Percentiles rank a stretch among this genome's conserved stretches.
These are phyloP conservation scores for Lampris incognitus DNA, from an alignment of 2,113 vertebrate species.

Conservation along the genomic window DNA sequence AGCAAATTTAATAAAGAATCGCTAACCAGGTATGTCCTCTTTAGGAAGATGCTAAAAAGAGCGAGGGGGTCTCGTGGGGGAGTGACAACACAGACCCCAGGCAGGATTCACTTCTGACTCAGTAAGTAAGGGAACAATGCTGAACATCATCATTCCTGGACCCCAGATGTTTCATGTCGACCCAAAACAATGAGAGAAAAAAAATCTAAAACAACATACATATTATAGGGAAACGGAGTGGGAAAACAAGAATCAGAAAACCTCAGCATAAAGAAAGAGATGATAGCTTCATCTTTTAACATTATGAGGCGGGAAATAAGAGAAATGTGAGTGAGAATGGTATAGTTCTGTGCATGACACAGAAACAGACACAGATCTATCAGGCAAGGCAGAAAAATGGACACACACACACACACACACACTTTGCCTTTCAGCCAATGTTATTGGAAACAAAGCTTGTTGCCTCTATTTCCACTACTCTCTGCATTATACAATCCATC, in stretches of 20 bases:
- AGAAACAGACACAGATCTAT: background rate
- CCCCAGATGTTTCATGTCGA: background rate
- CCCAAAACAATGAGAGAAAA: no score
- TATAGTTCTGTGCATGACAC: background rate
- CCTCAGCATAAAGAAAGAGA: background rate
- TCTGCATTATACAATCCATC: background rate
- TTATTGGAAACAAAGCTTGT: slow-evolving; percentile 27
- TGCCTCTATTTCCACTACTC: slow-evolving; percentile 17
- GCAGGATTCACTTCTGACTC: slow-evolving; percentile 33
- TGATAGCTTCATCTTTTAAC: slow-evolving; percentile 3
- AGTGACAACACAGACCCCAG: slow-evolving; percentile 18
- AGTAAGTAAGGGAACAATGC: background rate
- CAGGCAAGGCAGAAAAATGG: background rate
- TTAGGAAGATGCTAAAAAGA: slow-evolving; percentile 11
- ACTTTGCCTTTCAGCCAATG: background rate
- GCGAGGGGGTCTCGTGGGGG: background rate
- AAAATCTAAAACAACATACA: no score
- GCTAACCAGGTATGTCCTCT: slow-evolving; percentile 5
- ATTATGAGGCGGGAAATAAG: background rate
- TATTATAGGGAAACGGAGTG: background rate
- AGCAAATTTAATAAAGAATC: slow-evolving; percentile 6
- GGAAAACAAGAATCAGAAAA: background rate
- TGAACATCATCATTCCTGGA: slow-evolving; percentile 22
- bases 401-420: slow-evolving; percentile 5
- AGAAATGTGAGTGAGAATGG: background rate